These are phyloP conservation scores for Nymphalis polychloros DNA, from an alignment of 2,888 invertebrate species.

Conservation along the genomic window DNA sequence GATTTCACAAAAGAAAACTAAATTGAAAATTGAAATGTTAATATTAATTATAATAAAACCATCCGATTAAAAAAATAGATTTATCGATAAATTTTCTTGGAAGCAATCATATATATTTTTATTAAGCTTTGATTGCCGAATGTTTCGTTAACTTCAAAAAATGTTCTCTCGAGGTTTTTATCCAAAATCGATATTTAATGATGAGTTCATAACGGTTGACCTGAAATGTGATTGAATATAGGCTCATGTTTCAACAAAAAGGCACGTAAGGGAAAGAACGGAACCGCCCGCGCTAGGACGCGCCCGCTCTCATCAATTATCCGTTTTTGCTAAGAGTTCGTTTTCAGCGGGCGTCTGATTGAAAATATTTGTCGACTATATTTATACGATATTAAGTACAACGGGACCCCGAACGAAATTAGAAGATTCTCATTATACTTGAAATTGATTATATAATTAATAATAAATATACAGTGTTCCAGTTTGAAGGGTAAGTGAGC, in stretches of 20 bases:
- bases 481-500: too few relatives aligned
- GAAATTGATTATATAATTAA: too few relatives aligned
- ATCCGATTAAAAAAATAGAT: too few relatives aligned
- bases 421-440: too few relatives aligned
- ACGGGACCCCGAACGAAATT: too few relatives aligned
- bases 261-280: conserved; percentile 33
- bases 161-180: not conserved
- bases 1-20: too few relatives aligned
- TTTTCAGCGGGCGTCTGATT: conserved; percentile 45
- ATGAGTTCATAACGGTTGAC: conserved; percentile 17
- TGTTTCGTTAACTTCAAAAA: not conserved
- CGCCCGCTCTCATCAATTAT: conserved; percentile 47
- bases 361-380: conserved; percentile 1
- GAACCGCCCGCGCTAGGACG: conserved; percentile 21
- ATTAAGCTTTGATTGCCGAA: too few relatives aligned
- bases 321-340: conserved; percentile 54
- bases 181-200: conserved; percentile 7
- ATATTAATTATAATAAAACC: too few relatives aligned
- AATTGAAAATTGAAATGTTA: too few relatives aligned
- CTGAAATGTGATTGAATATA: conserved; percentile 24
- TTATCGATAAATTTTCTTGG: too few relatives aligned
- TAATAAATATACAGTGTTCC: too few relatives aligned
- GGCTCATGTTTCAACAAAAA: conserved; percentile 31
- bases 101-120: too few relatives aligned
- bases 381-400: conserved; percentile 1